phyloP scores from a whole-genome alignment of 2,888 invertebrate species.

The Lasioglossum oenotherae region DNA sequence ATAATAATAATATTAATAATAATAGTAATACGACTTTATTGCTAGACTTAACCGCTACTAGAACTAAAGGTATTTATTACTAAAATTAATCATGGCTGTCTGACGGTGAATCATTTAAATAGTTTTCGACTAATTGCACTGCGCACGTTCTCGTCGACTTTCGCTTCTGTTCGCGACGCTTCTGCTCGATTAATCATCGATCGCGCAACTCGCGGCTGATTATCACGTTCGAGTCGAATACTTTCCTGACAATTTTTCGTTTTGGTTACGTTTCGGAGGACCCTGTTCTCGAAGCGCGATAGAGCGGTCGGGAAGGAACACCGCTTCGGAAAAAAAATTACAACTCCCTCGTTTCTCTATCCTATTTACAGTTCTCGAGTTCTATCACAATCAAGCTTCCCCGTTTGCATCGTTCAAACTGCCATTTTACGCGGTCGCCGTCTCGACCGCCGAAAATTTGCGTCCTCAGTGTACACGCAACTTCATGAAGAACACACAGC shows the following conservation, averaged over 20 bases:
- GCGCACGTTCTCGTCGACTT: slow-evolving; percentile 37
- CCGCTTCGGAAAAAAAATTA: slow-evolving; percentile 5
- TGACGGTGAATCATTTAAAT: slow-evolving; percentile 12
- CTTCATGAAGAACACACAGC: slow-evolving; percentile 8
- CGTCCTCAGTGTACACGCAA: neutral
- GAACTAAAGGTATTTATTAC: slow-evolving; percentile 7
- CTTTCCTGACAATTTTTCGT: neutral
- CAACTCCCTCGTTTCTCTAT: neutral
- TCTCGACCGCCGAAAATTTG: neutral
- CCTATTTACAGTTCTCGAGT: neutral
- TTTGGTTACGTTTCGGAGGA: neutral
- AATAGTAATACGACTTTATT: slow-evolving; percentile 14
- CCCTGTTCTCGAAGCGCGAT: neutral
- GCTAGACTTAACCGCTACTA: slow-evolving; percentile 3
- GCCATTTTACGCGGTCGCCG: neutral
- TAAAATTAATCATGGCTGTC: slow-evolving; percentile 15
- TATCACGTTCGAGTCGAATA: slow-evolving; percentile 12
- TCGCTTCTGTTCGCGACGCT: slow-evolving; percentile 13
- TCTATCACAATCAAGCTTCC: slow-evolving; percentile 7
- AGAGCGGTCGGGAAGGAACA: neutral
- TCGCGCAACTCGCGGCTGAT: neutral
- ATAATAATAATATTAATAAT: slow-evolving; percentile 3
- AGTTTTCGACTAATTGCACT: slow-evolving; percentile 19
- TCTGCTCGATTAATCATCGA: neutral
- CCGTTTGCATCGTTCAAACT: neutral